Evolutionary conservation across 2,888 invertebrate genomes (phyloP).

Genomic region (Megastigmus dorsalis): DNA sequence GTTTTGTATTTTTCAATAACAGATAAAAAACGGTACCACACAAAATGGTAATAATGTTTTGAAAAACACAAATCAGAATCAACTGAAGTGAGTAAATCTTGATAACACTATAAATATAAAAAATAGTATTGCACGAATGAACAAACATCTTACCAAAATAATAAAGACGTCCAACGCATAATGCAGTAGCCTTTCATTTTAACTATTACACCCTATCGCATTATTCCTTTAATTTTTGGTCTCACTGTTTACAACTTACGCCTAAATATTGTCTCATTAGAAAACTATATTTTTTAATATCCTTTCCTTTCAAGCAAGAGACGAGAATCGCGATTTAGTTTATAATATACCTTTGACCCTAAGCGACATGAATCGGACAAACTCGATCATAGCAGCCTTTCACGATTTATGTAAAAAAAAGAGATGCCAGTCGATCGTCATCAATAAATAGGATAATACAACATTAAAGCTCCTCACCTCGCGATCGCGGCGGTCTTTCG

Average conservation of each 20-base stretch:
- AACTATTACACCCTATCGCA: conserved; percentile 55
- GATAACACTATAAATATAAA: too few relatives aligned
- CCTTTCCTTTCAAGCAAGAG: conserved; percentile 31
- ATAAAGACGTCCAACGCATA: background rate
- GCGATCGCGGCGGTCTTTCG: conserved; percentile 4
- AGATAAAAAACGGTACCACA: too few relatives aligned
- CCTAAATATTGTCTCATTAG: conserved; percentile 72
- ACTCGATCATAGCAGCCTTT: background rate
- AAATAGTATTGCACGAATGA: too few relatives aligned
- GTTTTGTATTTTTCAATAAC: too few relatives aligned
- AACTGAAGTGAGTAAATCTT: too few relatives aligned
- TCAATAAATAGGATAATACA: conserved; percentile 46
- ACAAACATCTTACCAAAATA: too few relatives aligned
- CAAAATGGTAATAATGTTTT: too few relatives aligned
- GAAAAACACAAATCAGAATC: too few relatives aligned
- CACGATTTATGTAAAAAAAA: conserved; percentile 9
- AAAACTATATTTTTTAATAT: conserved; percentile 43
- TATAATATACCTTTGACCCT: conserved; percentile 8
- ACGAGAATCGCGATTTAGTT: conserved; percentile 25
- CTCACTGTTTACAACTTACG: conserved; percentile 69
- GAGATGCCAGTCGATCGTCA: background rate
- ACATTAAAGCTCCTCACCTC: conserved; percentile 43
- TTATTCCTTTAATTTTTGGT: conserved; percentile 71
- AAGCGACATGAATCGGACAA: background rate
- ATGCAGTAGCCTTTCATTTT: background rate